Evolutionary conservation across 1,140 invertebrate species (phyloP).

Genomic region (Drosophila biarmipes): DNA sequence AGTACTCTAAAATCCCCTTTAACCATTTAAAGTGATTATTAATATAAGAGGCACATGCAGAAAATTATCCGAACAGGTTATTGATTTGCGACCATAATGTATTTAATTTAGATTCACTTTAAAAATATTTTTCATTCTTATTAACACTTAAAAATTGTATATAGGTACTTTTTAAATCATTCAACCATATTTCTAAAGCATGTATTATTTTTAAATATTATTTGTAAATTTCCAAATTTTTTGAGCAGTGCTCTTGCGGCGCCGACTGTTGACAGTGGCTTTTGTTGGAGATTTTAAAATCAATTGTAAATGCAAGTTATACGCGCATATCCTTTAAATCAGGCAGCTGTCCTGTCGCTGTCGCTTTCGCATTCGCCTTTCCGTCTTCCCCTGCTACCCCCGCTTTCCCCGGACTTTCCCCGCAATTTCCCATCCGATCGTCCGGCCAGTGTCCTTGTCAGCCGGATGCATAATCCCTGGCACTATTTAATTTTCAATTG

Average conservation of each 20-base stretch:
- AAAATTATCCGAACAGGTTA: neutral
- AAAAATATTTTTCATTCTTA: no score
- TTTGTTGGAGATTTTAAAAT: slow-evolving; percentile 75
- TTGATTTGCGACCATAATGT: no score
- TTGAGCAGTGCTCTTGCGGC: slow-evolving; percentile 14
- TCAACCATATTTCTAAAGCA: no score
- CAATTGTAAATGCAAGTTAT: slow-evolving; percentile 79
- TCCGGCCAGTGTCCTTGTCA: slow-evolving; percentile 38
- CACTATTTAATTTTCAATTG: slow-evolving; percentile 81
- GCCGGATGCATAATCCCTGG: slow-evolving; percentile 61
- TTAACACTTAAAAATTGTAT: no score
- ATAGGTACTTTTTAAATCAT: no score
- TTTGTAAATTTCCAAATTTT: neutral
- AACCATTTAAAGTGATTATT: neutral
- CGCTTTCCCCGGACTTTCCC: no score
- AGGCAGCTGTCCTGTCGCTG: slow-evolving; percentile 53
- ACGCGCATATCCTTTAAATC: slow-evolving; percentile 67
- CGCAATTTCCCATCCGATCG: no score
- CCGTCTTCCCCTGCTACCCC: neutral
- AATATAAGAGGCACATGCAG: no score
- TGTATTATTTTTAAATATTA: no score
- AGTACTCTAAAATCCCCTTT: neutral
- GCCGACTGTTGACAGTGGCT: slow-evolving; percentile 61
- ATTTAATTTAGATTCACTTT: no score
- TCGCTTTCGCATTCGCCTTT: slow-evolving; percentile 7